Conservation (phyloP, 2,113 vertebrate genomes). For the Cacatua alba region DNA sequence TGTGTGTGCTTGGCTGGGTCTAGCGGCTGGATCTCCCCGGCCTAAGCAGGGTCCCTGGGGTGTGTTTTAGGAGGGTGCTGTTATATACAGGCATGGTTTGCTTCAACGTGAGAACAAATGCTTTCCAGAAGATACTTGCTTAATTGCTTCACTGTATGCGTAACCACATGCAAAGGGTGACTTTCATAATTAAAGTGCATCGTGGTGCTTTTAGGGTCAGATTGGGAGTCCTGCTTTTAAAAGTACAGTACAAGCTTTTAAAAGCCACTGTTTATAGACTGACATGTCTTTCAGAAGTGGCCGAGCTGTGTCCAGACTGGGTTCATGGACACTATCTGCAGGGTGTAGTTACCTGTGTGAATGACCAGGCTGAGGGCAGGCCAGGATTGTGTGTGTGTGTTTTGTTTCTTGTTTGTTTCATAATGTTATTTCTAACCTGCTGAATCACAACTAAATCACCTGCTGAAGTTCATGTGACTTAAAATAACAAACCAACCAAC, state of each 20-base stretch:
- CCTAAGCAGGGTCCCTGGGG: neutral
- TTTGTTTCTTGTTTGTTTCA: neutral
- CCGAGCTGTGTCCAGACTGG: fast-evolving
- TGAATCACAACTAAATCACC: neutral
- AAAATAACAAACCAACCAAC: neutral
- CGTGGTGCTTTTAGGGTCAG: neutral
- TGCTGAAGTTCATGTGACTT: neutral
- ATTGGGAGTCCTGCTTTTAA: no score
- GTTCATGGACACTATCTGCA: fast-evolving
- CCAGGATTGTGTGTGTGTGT: fast-evolving
- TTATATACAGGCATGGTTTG: fast-evolving
- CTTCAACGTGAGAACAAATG: fast-evolving
- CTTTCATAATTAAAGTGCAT: neutral
- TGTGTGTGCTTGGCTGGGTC: neutral
- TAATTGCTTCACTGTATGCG: fast-evolving
- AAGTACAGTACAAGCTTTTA: neutral
- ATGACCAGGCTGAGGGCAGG: neutral
- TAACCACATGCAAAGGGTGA: fast-evolving
- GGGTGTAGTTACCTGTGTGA: no score
- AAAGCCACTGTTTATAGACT: fast-evolving
- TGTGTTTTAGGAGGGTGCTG: fast-evolving
- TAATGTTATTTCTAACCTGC: neutral
- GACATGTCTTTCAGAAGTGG: fast-evolving
- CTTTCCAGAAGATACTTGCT: fast-evolving
- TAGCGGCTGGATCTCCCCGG: fast-evolving